Evolutionary conservation across 2,797 vertebrate genomes (phyloP), one percentile per base, ranked within the genome.

Genomic region (Notamacropus eugenii): DNA sequence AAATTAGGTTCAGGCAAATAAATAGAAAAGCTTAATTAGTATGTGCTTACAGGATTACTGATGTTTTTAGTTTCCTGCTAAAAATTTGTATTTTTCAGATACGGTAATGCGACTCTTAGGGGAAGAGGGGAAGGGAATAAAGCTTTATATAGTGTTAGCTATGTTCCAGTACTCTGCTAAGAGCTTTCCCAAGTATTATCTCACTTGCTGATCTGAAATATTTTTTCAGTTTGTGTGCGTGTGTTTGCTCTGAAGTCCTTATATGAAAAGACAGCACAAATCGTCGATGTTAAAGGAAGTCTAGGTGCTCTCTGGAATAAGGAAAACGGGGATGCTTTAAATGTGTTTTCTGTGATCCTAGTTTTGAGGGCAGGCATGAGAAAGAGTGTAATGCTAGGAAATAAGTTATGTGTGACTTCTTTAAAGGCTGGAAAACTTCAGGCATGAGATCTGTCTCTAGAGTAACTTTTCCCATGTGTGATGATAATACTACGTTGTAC

Each of bases 161-260:
- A 28, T 27, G 22, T 87, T 27, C 3, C 40, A 87, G 40, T 24
- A 4, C 24, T 50, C 3, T 82, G 74, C 40, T 46, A 28, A 46
- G 22, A 46, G 40, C 40, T 87, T 87, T 93, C 5, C 27, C 54
- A 29, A 34, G 24, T 87, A 90, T 96, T 94, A 62, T 90, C 93
- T 2, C 67, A 54, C 16, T 91, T 93, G 74, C 24, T 91, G 91
- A 90, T 46, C 31, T 91, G 91, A 74, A 91, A 67, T 6, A 12
- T 95, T 95, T 95, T 14, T 96, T 92, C 94, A 95, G 40, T 40
- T 95, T 94, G 93, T 96, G 28, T 93, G 34, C 24, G 3, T 91
- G 4, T 92, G 55, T 95, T 46, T 82, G 6, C 6, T 95, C 93
- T 93, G 56, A 67, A 54, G 62, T 93, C 11, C 0, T 94, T 90